Base-by-base conservation (phyloP, 2,113 vertebrate genomes). In the Carettochelys insculpta region DNA sequence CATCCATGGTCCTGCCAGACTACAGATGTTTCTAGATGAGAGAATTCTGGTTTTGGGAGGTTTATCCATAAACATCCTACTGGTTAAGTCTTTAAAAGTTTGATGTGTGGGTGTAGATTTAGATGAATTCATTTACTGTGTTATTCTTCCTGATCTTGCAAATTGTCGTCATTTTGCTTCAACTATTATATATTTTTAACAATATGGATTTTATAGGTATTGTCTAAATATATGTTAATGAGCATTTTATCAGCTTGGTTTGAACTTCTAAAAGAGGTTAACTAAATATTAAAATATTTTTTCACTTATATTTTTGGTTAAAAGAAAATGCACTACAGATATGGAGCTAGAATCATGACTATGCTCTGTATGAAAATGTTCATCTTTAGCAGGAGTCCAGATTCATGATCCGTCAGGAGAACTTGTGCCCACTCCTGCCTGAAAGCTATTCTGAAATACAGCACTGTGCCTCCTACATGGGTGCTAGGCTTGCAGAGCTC, bases 201-300 rank as follows among this genome's bases (percentile, higher is more conserved):
- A 78, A 71, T n/a, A 19, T 45, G 38, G 24, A 27, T 56, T 3
- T 6, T 56, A 6, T 86, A 54, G 56, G 20, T 22, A 19, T 20
- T 88, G 4, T 25, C 61, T 73, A 52, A 85, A 80, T 19, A 17
- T 20, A 17, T 38, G 31, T 56, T 87, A 81, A 50, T 4, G 38
- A 91, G 79, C 9, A 16, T 78, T 53, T 77, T 83, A 48, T 88
- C 29, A n/a, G 86, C 92, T 93, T 85, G 48, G 48, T 71, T 76
- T 92, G 52, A 86, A 79, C 17, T 93, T 89, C 87, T 87, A 0
- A 86, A 38, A 76, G 52, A 84, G 48, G 3, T 77, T 86, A 77
- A 85, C 27, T 89, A 48, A 78, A 84, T 76, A 82, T 25, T 81
- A 24, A 86, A 86, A 16, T 79, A 86, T 17, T 20, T 25, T 38